Evolutionary conservation across 2,888 invertebrate genomes (phyloP).

Genomic region (Eupithecia abbreviata): DNA sequence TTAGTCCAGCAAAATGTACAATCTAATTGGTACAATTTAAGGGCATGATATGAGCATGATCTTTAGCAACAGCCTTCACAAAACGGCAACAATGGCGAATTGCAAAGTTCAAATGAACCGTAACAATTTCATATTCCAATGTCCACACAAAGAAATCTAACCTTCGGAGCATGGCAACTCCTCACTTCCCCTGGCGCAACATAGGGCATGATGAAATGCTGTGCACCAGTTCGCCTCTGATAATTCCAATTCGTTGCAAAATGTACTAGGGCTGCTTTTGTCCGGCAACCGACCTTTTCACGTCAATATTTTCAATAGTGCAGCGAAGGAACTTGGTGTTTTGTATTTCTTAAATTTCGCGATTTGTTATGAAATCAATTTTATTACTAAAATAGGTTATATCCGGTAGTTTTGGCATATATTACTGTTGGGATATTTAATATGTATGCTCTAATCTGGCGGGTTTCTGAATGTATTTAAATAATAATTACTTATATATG

Average conservation of each 20-base stretch:
- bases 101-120: conserved; percentile 50
- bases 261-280: conserved; percentile 48
- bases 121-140: conserved; percentile 65
- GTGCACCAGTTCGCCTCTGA: conserved; percentile 81
- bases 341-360: neutral
- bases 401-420: neutral
- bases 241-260: conserved; percentile 81
- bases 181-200: conserved; percentile 67
- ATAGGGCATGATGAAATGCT: conserved; percentile 62
- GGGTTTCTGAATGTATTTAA: neutral
- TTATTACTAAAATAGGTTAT: neutral
- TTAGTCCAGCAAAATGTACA: neutral
- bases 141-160: conserved; percentile 61
- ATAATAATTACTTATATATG: neutral
- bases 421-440: neutral
- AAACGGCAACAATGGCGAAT: conserved; percentile 8
- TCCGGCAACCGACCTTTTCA: conserved; percentile 15
- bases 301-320: neutral
- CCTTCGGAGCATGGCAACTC: conserved; percentile 75
- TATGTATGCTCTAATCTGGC: too few species aligned
- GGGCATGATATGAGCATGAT: neutral
- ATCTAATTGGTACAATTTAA: neutral
- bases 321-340: neutral
- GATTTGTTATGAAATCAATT: neutral
- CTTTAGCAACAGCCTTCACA: neutral